Base-by-base conservation (phyloP, 2,888 invertebrate genomes). In the Aporophyla nigra region DNA sequence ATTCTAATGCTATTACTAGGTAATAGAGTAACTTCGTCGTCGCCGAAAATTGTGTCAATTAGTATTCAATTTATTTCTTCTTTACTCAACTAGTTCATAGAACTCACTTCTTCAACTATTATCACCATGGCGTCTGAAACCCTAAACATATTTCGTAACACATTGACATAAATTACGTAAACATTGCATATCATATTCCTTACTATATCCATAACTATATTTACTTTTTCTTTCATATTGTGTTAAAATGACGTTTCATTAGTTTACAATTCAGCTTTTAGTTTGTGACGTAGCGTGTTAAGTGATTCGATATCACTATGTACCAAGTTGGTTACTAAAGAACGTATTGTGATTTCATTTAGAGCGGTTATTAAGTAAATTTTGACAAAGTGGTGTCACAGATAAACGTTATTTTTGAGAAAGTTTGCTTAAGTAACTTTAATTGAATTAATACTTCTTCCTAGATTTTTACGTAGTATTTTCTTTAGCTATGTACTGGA, bases 241-340 rank as follows among this genome's bases (percentile, higher is more conserved):
- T 80, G 82, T 19, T 75, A 82, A 87, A 78, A 46, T 81, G 68
- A 76, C 79, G 76, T 61, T 81, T 63, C 62, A 5, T 65, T 40
- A 24, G 53, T 67, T 75, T 27, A 62, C 74, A 66, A 53, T 58
- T 67, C 46, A 76, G 63, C 24, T 66, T 80, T 62, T 53, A 43
- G 21, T 14, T 49, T 66, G 58, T 88, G 86, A 85, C 89, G 86
- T 75, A 24, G 56, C 14, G 1, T 58, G 78, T 65, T 86, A 86
- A 87, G 16, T 53, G 79, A 67, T 61, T 74, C 16, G 51, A 62
- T 86, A 83, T 89, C 87, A 80, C 89, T 87, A 86, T 89, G 85
- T 85, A 84, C 80, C 74, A 66, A 77, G 24, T 24, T 66, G 43
- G 78, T 83, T 63, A 78, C 63, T 71, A 73, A 43, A 66, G 27